Base-by-base conservation (phyloP, 1,140 invertebrate genomes). In the Trinorchestia longiramus region DNA sequence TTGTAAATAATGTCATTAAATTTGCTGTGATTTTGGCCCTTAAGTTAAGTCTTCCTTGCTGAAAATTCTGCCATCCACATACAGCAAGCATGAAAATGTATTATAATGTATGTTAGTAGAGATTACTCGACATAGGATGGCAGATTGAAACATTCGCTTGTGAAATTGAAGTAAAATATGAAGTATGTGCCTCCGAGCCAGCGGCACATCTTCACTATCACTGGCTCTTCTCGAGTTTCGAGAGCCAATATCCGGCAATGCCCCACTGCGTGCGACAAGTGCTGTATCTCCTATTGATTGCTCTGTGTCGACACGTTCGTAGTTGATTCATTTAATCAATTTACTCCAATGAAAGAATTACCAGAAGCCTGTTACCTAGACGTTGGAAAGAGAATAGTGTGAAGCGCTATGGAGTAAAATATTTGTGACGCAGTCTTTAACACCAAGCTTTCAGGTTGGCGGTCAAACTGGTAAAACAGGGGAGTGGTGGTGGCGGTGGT, bases 401-500 rank as follows among this genome's bases (percentile, higher is more conserved):
- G 62, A 11, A 11, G 28, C 62, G 15, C 62, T 11, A 3, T 11
- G 11, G 15, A 23, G 62, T 77, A 36, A 77, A 36, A 77, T 77
- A 77, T 42, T 91, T 23, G 88, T 11, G 88, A 91, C 88, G 88
- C 36, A 91, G 3, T 91, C 43, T 23, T 94, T 94, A 40, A 19
- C 43, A 3, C 47, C 44, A 94, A 94, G 44, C 40, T 15, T 44
- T 47, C 92, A 45, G 92, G 92, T 94, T 94, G 92, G 92, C 92
- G 92, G 92, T 94, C 92, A 94, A 94, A 94, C 92, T 94, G 92
- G 92, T 94, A 43, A 94, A 94, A 36, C 92, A 94, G 92, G 92
- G 92, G 36, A 43, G 92, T 94, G 92, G 92, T 19, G 92, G 92
- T 45, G 44, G 92, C 19, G 92, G 90, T 43, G 90, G 43, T 19